Base-by-base conservation (phyloP, 2,888 invertebrate genomes). In the Papilio gigon region DNA sequence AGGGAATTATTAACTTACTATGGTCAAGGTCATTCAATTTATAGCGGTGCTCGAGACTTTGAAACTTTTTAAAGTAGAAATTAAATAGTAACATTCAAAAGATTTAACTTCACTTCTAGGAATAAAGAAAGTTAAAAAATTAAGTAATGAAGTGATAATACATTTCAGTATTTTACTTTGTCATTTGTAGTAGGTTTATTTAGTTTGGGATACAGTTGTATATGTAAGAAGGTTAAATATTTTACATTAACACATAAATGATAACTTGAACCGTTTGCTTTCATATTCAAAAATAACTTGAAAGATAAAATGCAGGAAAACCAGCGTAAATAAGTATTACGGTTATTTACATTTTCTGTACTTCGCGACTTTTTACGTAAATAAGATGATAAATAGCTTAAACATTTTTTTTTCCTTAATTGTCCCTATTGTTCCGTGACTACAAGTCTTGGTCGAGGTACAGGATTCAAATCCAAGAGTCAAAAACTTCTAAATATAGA, bases 261-360 rank as follows among this genome's bases (percentile, higher is more conserved):
- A 25, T 14, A 50, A 50, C 50, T 27, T 50, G 27, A 50, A 14
- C 25, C 27, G 50, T 14, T 50, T 50, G 27, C 50, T 27, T 50
- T 50, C 25, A 50, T 50, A 50, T 50, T 22, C 25, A 50, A 25
- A 25, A 25, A 53, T 53, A 53, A n/a, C 27, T 53, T 17, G 8
- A 22, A 35, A 35, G 44, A 62, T 47, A 47, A 61, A 61, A 61
- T 42, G 11, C 4, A 27, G 12, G 27, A 62, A 62, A 62, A 17
- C 62, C 20, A 42, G 12, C 62, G 20, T 62, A 62, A 62, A 62
- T 30, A 62, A 62, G 62, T 62, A 62, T 62, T 47, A 62, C 17
- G 12, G 17, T 20, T 62, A 44, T 33, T 62, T 62, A 62, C 62
- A 30, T 44, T 62, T 62, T 44, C 44, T 62, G 44, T 42, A 3